phyloP scores from a whole-genome alignment of 2,113 vertebrate species.

The Trachemys scripta region DNA sequence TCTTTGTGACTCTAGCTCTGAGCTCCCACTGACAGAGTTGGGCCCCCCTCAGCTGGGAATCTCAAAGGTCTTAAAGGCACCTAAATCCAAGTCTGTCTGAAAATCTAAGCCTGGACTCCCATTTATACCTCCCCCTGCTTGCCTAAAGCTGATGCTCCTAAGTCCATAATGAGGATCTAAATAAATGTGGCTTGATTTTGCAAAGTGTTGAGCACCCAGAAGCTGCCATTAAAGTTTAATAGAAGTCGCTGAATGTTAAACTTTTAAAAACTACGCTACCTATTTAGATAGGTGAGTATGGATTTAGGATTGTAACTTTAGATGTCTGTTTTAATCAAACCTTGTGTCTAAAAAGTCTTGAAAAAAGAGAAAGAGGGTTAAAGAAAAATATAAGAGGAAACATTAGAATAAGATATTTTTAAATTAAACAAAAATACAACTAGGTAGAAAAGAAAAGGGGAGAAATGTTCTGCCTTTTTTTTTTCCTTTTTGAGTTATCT shows the following conservation, averaged over 20 bases:
- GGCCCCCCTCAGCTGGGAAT: neutral
- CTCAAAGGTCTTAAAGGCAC: neutral
- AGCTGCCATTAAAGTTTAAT: neutral
- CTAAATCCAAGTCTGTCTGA: neutral
- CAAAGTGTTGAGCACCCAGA: neutral
- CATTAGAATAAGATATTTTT: neutral
- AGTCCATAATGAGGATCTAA: neutral
- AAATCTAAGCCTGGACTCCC: neutral
- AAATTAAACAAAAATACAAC: neutral
- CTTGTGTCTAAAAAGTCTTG: neutral
- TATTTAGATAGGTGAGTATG: neutral
- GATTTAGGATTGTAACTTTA: neutral
- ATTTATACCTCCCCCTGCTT: neutral
- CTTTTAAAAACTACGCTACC: neutral
- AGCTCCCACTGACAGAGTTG: too few species aligned
- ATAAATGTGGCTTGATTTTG: neutral
- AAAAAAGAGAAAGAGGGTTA: neutral
- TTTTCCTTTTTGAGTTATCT: neutral
- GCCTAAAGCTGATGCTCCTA: neutral
- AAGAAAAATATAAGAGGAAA: neutral
- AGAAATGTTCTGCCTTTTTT: neutral
- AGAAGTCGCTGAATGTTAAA: neutral
- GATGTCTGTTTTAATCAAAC: neutral
- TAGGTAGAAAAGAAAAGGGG: rapidly evolving
- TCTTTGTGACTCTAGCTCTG: too few species aligned